Evolutionary conservation across 23 tunicate species (phyloP), one percentile per base, ranked within the genome.

Genomic region (Styela plicata): DNA sequence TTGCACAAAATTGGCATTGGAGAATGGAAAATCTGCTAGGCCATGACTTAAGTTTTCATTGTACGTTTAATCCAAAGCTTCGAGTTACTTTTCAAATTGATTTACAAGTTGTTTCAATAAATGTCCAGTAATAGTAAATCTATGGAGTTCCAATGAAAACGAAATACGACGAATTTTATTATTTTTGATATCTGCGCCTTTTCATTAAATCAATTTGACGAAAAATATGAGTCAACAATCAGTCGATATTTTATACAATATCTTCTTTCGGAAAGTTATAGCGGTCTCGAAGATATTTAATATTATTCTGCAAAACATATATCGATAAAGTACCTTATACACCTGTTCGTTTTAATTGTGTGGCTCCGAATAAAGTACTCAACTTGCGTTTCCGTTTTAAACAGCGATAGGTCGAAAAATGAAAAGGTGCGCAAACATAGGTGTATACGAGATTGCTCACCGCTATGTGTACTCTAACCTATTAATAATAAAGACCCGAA

Each of bases 281-380:
- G 57, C 13, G 13, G 57, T 44, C 57, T 5, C 13, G 57, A 44
- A 7, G 57, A 44, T 44, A 7, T 44, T 44, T 44, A 44, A 44
- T 44, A 44, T n/a, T n/a, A n/a, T 44, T 44, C 57, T 44, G 57
- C 57, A 71, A 30, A 17, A 71, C n/a, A 22, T 71, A 34, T 71
- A 27, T 34, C 35, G 77, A 71, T 71, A 71, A 71, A 71, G 37
- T 30, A 17, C 17, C 34, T 36, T 71, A n/a, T n/a, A 71, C 81
- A 76, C 81, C 81, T 76, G 81, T 52, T 76, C 81, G 29, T 36
- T 44, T 76, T 76, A 76, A 44, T 76, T 76, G 81, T 76, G 65
- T 36, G 22, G 81, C n/a, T 44, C 37, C 66, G 33, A 76, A 76
- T 33, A 18, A 44, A 76, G 32, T 71, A 33, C 35, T 30, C 35